phyloP scores from a whole-genome alignment of 1,140 invertebrate species.

The Macrosteles quadrilineatus region DNA sequence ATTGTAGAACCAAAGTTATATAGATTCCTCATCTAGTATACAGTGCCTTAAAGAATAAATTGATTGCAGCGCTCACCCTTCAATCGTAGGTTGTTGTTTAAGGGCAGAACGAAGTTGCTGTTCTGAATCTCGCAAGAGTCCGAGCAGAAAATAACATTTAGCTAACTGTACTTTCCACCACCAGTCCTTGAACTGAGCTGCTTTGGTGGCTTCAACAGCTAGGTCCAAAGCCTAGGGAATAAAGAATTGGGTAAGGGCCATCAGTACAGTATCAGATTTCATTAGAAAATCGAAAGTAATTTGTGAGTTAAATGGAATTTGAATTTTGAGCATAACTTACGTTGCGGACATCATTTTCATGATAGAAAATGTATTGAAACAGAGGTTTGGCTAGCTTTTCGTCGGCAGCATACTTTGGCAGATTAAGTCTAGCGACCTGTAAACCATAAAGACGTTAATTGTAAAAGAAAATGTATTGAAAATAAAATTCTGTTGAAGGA shows the following conservation, averaged over 20 bases:
- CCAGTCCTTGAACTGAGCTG: slow-evolving; percentile 81
- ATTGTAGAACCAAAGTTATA: too few relatives aligned
- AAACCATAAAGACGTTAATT: too few relatives aligned
- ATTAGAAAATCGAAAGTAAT: too few relatives aligned
- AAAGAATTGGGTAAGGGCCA: too few relatives aligned
- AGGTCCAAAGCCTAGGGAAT: slow-evolving; percentile 80
- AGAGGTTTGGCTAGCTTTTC: slow-evolving; percentile 77
- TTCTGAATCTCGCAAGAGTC: slow-evolving; percentile 88
- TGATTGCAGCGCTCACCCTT: slow-evolving; percentile 51
- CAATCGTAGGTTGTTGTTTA: slow-evolving; percentile 70
- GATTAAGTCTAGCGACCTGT: slow-evolving; percentile 67
- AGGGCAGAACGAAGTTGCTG: slow-evolving; percentile 84
- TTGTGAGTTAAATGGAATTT: too few relatives aligned
- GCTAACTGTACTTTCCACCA: slow-evolving; percentile 97
- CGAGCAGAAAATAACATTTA: slow-evolving; percentile 91
- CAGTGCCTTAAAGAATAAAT: too few relatives aligned
- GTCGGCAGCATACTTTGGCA: slow-evolving; percentile 82
- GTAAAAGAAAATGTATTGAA: too few relatives aligned
- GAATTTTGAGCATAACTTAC: too few relatives aligned
- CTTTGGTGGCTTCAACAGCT: slow-evolving; percentile 78
- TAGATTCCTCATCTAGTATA: too few relatives aligned
- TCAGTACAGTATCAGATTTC: too few relatives aligned
- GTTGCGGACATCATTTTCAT: slow-evolving; percentile 86
- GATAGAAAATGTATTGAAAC: slow-evolving; percentile 94
- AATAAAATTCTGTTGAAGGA: too few relatives aligned